Conservation (phyloP, 2,888 invertebrate genomes). For the Cheiracanthium punctorium region DNA sequence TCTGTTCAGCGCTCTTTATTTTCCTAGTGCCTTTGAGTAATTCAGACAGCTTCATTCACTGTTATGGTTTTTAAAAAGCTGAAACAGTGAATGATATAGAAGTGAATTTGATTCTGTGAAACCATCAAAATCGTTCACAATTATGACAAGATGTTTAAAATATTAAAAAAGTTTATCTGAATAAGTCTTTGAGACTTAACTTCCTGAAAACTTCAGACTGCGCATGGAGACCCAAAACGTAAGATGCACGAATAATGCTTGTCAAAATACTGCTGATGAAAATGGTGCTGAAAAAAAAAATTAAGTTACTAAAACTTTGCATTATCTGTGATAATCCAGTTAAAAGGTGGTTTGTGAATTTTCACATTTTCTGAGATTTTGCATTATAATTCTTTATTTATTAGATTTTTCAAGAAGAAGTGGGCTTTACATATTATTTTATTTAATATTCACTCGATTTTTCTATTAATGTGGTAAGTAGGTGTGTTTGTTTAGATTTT, state of each 20-base stretch:
- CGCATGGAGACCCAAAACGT: not conserved
- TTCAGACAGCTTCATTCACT: no score
- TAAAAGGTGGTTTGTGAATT: conserved; percentile 9
- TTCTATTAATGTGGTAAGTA: not conserved
- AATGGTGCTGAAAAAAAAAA: conserved; percentile 41
- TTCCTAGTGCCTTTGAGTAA: no score
- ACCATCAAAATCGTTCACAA: no score
- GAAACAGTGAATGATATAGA: no score
- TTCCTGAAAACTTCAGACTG: no score
- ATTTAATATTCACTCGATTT: not conserved
- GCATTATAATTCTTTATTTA: not conserved
- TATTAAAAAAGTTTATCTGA: no score
- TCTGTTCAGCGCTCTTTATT: no score
- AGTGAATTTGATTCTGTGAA: no score
- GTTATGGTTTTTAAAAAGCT: no score
- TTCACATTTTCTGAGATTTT: not conserved
- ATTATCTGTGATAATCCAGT: conserved; percentile 65
- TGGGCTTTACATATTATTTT: not conserved
- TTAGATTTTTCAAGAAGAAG: not conserved
- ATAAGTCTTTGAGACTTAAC: no score
- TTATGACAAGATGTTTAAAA: no score
- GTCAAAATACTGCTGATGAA: not conserved
- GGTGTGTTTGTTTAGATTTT: not conserved
- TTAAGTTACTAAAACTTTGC: conserved; percentile 62
- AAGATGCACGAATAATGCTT: not conserved